A percentile compares a stretch with the other conserved stretches of the same genome.
Conservation (phyloP, 2,888 invertebrate genomes). For the Sepioteuthis lessoniana region DNA sequence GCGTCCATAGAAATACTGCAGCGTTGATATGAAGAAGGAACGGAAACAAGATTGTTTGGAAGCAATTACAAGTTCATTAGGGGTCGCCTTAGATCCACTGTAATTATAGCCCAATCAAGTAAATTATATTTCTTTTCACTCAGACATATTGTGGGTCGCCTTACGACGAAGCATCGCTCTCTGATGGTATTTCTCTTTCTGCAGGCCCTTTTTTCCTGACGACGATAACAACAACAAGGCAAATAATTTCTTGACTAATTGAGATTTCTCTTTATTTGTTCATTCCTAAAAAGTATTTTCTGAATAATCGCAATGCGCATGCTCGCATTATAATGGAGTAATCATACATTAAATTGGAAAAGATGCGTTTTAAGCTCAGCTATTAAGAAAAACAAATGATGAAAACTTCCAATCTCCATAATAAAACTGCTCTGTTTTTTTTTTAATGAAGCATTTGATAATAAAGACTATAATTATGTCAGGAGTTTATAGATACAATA, state of each 20-base stretch:
- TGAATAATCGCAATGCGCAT: background rate
- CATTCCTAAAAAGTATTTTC: background rate
- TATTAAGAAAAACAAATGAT: background rate
- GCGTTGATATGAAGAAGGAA: background rate
- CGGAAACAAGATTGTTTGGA: slow-evolving; percentile 39
- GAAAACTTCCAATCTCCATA: background rate
- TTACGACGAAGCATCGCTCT: background rate
- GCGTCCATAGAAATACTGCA: background rate
- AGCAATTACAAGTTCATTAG: slow-evolving; percentile 41
- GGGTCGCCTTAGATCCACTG: background rate
- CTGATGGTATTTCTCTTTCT: background rate
- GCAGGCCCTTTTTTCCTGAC: background rate
- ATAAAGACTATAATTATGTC: background rate
- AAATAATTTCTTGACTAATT: slow-evolving; percentile 33
- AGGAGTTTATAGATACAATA: background rate
- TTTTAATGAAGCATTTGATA: background rate
- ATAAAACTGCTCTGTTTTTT: background rate
- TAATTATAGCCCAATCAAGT: slow-evolving; percentile 33
- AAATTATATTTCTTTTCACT: background rate
- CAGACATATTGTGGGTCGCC: background rate
- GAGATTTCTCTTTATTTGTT: background rate
- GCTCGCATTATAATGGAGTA: background rate
- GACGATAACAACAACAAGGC: background rate
- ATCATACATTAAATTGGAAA: background rate
- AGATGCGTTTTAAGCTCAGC: background rate